phyloP scores from a whole-genome alignment of 2,113 vertebrate genomes.

The Hemiscyllium ocellatum region DNA sequence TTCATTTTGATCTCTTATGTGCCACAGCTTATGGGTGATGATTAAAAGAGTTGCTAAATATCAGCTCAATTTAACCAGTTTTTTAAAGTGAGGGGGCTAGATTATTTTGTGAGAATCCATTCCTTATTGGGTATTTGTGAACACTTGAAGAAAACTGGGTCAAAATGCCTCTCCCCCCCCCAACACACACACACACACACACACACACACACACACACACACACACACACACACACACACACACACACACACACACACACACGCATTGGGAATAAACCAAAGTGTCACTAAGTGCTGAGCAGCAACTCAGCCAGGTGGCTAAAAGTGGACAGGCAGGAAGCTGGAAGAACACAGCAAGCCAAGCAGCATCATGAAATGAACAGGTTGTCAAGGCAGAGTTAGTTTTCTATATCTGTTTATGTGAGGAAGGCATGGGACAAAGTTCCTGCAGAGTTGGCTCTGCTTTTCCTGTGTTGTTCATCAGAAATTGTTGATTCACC shows the following conservation, averaged over 20 bases:
- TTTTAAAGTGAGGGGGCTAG: neutral
- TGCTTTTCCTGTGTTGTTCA: neutral
- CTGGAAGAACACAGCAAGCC: too few species aligned
- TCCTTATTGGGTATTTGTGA: neutral
- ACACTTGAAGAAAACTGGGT: neutral
- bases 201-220: too few species aligned
- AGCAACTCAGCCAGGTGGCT: neutral
- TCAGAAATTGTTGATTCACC: neutral
- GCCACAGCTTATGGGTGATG: neutral
- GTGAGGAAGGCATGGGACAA: neutral
- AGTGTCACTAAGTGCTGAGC: neutral
- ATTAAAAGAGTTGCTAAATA: neutral
- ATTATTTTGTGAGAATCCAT: neutral
- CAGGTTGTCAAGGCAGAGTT: neutral
- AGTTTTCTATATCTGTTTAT: neutral
- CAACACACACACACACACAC: too few species aligned
- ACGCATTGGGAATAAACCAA: neutral
- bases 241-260: too few species aligned
- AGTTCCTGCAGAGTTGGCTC: neutral
- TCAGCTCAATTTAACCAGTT: neutral
- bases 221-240: too few species aligned
- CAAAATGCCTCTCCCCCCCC: neutral
- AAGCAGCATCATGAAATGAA: neutral
- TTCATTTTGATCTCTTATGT: neutral
- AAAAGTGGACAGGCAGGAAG: neutral